Base-by-base conservation (phyloP, 2,888 invertebrate genomes). In the Mechanitis mazaeus region DNA sequence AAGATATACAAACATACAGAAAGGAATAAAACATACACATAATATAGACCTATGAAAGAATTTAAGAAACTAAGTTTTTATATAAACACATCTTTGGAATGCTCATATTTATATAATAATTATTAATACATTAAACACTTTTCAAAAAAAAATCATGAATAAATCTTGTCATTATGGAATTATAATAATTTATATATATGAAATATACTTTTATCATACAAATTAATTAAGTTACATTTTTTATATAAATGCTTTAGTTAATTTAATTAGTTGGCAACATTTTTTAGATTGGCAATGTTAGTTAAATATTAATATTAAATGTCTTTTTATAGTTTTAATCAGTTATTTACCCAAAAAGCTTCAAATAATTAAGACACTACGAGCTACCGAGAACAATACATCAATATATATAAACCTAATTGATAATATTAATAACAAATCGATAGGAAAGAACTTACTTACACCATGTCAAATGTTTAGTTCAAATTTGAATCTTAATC, bases 71-170 rank as follows among this genome's bases (percentile, higher is more conserved):
- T 76, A 81, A 75, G 79, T 79, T 79, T 79, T 77, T 71, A 71
- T 65, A 65, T 69, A 71, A 70, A 76, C 76, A 79, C 72, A 80
- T 87, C 87, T 88, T 88, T 88, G 87, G 87, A 87, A 87, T 87
- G 84, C 78, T 80, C 77, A 31, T 50, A 50, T 31, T 31, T 31
- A 11, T 50, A 31, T 50, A n/a, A 50, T 31, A 31, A 31, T 50
- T 50, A 50, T 5, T 35, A 35, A 35, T 35, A 20, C 20, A 35
- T 35, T 35, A 3, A 35, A 35, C 6, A 35, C 35, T 35, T 35
- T 3, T 3, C 35, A 6, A 35, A 35, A 35, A 35, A 3, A 35
- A 6, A 35, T 35, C 35, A 35, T 35, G 6, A 6, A 35, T 3
- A 35, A 35, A 35, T 5, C 2, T 35, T 35, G 35, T 35, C 35